Evolutionary conservation across 2,888 invertebrate species (phyloP).

Genomic region (Tolmerus cingulatus): DNA sequence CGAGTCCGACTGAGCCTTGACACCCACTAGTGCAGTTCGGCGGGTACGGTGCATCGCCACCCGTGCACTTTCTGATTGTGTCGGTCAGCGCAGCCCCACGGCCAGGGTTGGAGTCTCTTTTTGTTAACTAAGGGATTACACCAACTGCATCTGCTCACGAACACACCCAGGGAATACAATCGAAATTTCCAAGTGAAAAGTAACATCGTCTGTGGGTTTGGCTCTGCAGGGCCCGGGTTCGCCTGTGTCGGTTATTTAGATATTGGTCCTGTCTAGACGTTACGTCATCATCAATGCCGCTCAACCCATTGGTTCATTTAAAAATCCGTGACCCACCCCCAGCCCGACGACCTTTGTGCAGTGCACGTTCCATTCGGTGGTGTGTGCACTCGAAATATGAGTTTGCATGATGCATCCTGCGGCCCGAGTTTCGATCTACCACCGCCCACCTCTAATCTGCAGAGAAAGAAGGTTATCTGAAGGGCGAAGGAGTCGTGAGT

Average conservation of each 20-base stretch:
- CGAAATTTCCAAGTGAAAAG: neutral
- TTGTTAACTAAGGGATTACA: constrained; percentile 5
- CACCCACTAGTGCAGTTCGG: neutral
- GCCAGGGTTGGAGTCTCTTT: neutral
- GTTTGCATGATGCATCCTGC: constrained; percentile 44
- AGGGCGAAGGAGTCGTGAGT: neutral
- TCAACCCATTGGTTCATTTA: constrained; percentile 26
- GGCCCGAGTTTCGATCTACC: constrained; percentile 14
- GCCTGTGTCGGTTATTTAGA: constrained; percentile 42
- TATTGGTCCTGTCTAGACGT: constrained; percentile 48
- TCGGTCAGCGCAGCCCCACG: neutral
- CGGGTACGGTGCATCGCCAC: neutral
- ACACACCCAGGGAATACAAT: neutral
- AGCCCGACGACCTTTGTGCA: neutral
- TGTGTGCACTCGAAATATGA: constrained; percentile 45
- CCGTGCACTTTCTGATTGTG: neutral
- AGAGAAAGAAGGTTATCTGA: constrained; percentile 6
- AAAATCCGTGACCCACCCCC: constrained; percentile 28
- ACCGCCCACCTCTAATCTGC: constrained; percentile 18
- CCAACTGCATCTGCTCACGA: neutral
- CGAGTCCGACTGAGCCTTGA: neutral
- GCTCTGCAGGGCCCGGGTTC: neutral
- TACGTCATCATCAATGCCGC: constrained; percentile 46
- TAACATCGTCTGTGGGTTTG: neutral
- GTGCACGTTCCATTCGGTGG: constrained; percentile 24